Evolutionary conservation across 2,888 invertebrate genomes (phyloP).

Genomic region (Cephus spinipes): DNA sequence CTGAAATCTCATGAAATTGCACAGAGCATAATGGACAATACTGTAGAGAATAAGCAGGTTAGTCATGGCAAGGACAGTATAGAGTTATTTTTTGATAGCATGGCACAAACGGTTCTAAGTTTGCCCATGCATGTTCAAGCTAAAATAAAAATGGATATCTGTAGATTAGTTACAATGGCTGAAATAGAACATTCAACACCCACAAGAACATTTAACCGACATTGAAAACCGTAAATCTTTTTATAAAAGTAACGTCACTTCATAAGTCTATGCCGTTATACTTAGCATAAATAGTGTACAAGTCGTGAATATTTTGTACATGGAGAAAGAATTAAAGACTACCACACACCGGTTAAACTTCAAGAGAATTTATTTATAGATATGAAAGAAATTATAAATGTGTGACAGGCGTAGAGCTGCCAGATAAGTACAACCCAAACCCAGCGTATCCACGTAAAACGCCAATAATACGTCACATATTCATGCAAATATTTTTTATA

Average conservation of each 20-base stretch:
- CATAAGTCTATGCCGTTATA: background rate
- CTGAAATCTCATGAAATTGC: background rate
- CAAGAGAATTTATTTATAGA: background rate
- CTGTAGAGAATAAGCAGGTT: background rate
- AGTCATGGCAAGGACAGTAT: background rate
- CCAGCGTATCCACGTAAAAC: background rate
- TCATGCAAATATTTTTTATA: background rate
- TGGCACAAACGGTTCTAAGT: conserved; percentile 18
- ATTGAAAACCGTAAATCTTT: background rate
- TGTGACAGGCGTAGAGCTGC: background rate
- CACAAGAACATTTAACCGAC: background rate
- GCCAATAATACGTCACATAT: background rate
- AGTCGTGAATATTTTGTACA: background rate
- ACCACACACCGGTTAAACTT: background rate
- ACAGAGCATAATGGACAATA: background rate
- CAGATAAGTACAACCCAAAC: background rate
- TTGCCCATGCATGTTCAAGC: conserved; percentile 18
- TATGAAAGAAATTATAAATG: background rate
- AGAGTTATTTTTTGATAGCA: conserved; percentile 19
- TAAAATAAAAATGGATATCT: conserved; percentile 23
- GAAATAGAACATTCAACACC: conserved; percentile 14
- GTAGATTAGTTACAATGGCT: conserved; percentile 17
- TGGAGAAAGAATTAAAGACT: background rate
- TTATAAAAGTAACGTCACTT: background rate
- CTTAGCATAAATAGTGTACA: background rate